phyloP scores from a whole-genome alignment of 2,797 vertebrate species.

The Limosa lapponica region DNA sequence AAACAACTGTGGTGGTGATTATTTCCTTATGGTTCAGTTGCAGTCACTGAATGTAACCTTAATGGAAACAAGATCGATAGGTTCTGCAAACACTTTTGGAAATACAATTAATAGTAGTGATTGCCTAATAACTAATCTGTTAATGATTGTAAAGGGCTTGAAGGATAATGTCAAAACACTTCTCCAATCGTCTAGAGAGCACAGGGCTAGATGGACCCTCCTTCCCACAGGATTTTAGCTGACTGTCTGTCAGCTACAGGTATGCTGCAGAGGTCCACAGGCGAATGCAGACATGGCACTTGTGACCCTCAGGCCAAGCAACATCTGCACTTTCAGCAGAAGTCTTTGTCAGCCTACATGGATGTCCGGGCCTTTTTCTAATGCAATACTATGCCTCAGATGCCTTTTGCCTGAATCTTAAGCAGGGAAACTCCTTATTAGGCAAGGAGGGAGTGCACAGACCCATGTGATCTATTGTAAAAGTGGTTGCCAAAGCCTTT shows the following conservation, averaged over 20 bases:
- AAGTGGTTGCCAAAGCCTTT: constrained; percentile 1
- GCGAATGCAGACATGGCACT: neutral
- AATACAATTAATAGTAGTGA: neutral
- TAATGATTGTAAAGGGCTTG: neutral
- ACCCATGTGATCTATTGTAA: neutral
- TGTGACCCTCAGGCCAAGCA: neutral
- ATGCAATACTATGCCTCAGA: neutral
- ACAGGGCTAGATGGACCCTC: neutral
- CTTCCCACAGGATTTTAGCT: neutral
- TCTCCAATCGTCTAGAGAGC: neutral
- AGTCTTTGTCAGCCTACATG: neutral
- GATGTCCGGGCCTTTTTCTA: neutral
- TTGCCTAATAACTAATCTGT: neutral
- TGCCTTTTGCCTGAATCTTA: neutral
- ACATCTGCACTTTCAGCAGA: neutral
- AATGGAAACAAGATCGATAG: neutral
- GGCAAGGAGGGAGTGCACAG: neutral
- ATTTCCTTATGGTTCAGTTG: neutral
- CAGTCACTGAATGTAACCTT: neutral
- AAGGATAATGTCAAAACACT: neutral
- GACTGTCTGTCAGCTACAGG: neutral
- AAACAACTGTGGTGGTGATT: neutral
- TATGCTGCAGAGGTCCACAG: neutral
- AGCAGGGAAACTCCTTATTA: neutral
- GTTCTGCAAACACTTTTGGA: neutral